These are phyloP conservation scores for Nomada fabriciana DNA, from an alignment of 2,888 invertebrate species.

Conservation along the genomic window DNA sequence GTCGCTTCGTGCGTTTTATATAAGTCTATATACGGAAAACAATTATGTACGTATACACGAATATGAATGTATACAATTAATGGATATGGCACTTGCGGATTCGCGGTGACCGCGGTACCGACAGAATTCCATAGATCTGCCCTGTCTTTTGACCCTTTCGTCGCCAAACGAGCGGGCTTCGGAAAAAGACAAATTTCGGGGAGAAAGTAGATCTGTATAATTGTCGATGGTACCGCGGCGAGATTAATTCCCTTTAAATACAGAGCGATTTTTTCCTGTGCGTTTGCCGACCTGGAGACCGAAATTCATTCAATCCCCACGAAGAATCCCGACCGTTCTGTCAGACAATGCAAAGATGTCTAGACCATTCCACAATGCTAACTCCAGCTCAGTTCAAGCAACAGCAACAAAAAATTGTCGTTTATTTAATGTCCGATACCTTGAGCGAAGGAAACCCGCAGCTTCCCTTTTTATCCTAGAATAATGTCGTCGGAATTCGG, in stretches of 20 bases:
- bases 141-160: not conserved
- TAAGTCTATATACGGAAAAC: slow-evolving; percentile 70
- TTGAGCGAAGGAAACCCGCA: not conserved
- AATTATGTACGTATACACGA: slow-evolving; percentile 63
- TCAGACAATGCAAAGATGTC: slow-evolving; percentile 9
- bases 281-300: slow-evolving; percentile 32
- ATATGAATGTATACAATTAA: slow-evolving; percentile 59
- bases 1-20: slow-evolving; percentile 75
- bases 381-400: not conserved
- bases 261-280: slow-evolving; percentile 23
- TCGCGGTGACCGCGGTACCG: slow-evolving; percentile 20
- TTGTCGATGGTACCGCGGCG: slow-evolving; percentile 39
- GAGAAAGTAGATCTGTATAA: slow-evolving; percentile 24
- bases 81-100: slow-evolving; percentile 57
- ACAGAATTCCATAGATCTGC: slow-evolving; percentile 35
- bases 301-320: slow-evolving; percentile 17
- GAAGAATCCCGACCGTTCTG: slow-evolving; percentile 40
- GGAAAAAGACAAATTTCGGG: not conserved
- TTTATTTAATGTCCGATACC: not conserved
- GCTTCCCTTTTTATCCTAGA: not conserved
- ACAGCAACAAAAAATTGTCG: not conserved
- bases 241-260: slow-evolving; percentile 44
- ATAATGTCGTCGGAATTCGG: not conserved
- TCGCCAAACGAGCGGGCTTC: not conserved
- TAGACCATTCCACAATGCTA: not conserved